Conservation (phyloP, 2,797 vertebrate genomes). For the Echeneis naucrates region DNA sequence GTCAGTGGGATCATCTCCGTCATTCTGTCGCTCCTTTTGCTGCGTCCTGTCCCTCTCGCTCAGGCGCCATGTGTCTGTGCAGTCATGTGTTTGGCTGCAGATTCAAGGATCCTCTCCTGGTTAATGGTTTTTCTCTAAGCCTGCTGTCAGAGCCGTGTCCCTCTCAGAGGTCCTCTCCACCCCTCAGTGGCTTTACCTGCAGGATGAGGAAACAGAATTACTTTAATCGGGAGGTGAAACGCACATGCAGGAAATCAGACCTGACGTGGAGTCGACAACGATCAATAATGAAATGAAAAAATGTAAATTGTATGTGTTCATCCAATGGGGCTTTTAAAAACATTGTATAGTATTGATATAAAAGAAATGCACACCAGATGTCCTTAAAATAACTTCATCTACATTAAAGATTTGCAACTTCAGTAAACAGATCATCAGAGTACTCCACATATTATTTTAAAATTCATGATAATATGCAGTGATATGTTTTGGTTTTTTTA, state of each 20-base stretch:
- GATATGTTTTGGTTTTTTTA: background rate
- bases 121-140: conserved; percentile 70
- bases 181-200: background rate
- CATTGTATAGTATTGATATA: too few species aligned
- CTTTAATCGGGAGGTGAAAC: background rate
- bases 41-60: conserved; percentile 6
- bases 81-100: conserved; percentile 71
- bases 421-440: background rate
- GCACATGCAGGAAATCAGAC: background rate
- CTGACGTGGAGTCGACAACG: too few species aligned
- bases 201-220: background rate
- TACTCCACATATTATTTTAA: background rate
- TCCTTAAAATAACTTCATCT: background rate
- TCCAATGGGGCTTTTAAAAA: too few species aligned
- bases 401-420: background rate
- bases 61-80: conserved; percentile 64
- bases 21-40: conserved; percentile 7
- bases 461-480: background rate
- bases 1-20: conserved; percentile 43
- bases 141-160: conserved; percentile 37
- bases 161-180: background rate
- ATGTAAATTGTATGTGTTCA: background rate
- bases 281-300: too few species aligned
- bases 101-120: conserved; percentile 55
- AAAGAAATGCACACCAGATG: background rate